Base-by-base conservation (phyloP, 64 coral and sea anemone genomes). In the Actinia equina region DNA sequence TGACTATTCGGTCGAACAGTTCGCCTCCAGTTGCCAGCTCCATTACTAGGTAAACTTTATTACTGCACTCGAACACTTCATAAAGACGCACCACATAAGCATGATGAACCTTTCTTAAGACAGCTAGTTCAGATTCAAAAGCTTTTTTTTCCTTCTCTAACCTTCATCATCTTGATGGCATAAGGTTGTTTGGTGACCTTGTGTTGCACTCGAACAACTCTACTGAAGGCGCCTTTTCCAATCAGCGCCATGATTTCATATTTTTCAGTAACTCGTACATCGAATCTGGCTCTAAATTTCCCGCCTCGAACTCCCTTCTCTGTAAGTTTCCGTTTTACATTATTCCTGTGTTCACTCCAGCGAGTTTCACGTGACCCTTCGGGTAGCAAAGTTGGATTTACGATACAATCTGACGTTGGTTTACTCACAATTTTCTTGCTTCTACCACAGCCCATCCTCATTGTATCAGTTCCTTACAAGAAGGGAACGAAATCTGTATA, bases 1-100 rank as follows among this genome's bases (percentile, higher is more conserved):
- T 77, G 12, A 85, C 82, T 43, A 99, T 93, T 18, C 97, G 97
- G 69, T 99, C 97, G 44, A 95, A 91, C 43, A 99, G 83, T 67
- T 95, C 97, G 20, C 97, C 97, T 16, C 97, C 97, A 0, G 97
- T 99, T 2, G 93, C 93, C 6, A 99, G 83, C 41, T 99, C 97
- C 97, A 99, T 99, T 6, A 99, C 97, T 17, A 99, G 63, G 43
- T 99, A 99, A 17, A 99, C 76, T 69, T 87, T 87, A 79, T 90
- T 77, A 20, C 86, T 27, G 27, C 90, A 91, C 55, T 89, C 61
- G 25, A 90, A 90, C 7, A 95, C 77, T 25, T 99, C 93, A 67
- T 95, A 69, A 13, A 99, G 64, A 16, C 86, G 80, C 12, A 99
- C 91, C 17, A 99, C 89, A 74, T 86, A 99, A 4, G 82, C 43